Percentiles rank a stretch among this genome's conserved stretches.
Conservation (phyloP, 2,888 invertebrate genomes). For the Chloromyia formosa region DNA sequence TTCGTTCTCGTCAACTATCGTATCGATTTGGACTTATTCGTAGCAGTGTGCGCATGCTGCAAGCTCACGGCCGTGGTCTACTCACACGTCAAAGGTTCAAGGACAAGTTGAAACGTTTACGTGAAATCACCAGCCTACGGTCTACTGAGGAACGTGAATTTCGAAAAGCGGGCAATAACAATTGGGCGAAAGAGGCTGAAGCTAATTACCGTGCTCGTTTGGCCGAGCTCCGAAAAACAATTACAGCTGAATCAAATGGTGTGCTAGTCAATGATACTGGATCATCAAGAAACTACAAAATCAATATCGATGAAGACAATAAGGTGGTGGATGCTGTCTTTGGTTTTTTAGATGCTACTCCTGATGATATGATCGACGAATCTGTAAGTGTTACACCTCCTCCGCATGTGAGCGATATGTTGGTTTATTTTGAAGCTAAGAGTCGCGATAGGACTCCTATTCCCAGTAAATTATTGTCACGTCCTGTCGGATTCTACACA, state of each 20-base stretch:
- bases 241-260: constrained; percentile 57
- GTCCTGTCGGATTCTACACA: constrained; percentile 58
- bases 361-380: constrained; percentile 38
- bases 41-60: constrained; percentile 72
- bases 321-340: constrained; percentile 75
- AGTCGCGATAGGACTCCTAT: constrained; percentile 59
- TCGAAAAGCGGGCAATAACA: constrained; percentile 71
- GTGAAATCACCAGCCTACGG: constrained; percentile 59
- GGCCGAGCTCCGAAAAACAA: constrained; percentile 64
- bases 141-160: constrained; percentile 70
- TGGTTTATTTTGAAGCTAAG: constrained; percentile 61
- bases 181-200: constrained; percentile 74
- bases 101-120: constrained; percentile 48
- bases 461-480: constrained; percentile 62
- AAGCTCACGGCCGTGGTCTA: constrained; percentile 81
- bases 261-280: constrained; percentile 48
- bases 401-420: constrained; percentile 63
- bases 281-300: constrained; percentile 54
- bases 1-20: constrained; percentile 78
- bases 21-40: constrained; percentile 76
- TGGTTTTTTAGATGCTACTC: constrained; percentile 67
- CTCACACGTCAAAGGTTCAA: constrained; percentile 66
- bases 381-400: constrained; percentile 48
- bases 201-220: constrained; percentile 75
- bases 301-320: constrained; percentile 67